These are phyloP conservation scores for Phalacrocorax carbo DNA, from an alignment of 2,113 vertebrate species.

Conservation along the genomic window DNA sequence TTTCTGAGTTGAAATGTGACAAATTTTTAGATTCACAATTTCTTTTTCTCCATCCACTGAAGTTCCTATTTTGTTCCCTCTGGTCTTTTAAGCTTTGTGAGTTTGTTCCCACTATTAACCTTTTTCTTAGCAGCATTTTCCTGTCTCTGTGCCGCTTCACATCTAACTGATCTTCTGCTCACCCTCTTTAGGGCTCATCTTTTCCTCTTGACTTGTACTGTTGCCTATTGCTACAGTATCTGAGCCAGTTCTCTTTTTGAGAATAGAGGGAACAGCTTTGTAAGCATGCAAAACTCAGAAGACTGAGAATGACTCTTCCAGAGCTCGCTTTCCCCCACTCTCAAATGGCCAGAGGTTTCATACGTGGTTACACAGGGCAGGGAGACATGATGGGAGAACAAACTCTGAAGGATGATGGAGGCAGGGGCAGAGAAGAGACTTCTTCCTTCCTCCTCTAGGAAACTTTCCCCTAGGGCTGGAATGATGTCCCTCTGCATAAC, in stretches of 20 bases:
- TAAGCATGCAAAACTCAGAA: background rate
- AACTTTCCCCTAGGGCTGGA: background rate
- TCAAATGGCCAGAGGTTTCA: background rate
- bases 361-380: background rate
- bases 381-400: background rate
- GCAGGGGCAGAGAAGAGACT: background rate
- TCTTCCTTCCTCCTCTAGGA: background rate
- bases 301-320: background rate
- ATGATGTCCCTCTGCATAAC: background rate
- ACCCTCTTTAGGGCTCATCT: background rate
- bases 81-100: constrained; percentile 6
- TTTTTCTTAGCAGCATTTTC: background rate
- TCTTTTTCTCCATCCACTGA: constrained; percentile 1
- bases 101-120: constrained; percentile 4
- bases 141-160: background rate
- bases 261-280: background rate
- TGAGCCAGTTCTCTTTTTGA: background rate
- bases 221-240: background rate
- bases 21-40: background rate
- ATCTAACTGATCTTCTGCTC: background rate
- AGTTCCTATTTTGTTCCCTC: background rate
- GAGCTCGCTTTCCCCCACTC: background rate
- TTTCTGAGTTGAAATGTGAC: background rate
- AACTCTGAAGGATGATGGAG: background rate
- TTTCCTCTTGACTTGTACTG: background rate